Conservation (phyloP, 1,140 invertebrate species). For the Acromyrmex charruanus region DNA sequence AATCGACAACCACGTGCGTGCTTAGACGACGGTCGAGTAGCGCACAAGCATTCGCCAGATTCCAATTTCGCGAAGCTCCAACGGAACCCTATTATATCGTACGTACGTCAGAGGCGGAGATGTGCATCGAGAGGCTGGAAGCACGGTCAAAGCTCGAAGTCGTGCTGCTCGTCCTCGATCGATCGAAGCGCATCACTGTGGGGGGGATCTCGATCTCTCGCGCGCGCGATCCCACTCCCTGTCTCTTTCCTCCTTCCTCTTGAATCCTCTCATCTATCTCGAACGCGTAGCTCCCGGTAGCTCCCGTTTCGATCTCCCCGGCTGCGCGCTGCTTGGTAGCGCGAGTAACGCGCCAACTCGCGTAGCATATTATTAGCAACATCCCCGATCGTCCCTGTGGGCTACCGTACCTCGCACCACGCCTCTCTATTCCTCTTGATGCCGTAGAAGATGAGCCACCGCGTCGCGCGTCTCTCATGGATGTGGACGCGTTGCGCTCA, state of each 20-base stretch:
- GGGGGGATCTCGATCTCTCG: constrained; percentile 58
- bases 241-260: neutral
- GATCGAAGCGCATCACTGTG: constrained; percentile 61
- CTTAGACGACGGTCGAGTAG: constrained; percentile 32
- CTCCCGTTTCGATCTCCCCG: constrained; percentile 64
- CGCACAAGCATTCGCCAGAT: constrained; percentile 68
- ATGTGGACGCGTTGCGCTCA: constrained; percentile 31
- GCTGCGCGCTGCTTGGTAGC: constrained; percentile 70
- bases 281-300: constrained; percentile 40
- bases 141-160: constrained; percentile 70
- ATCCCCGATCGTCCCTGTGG: constrained; percentile 71
- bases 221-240: constrained; percentile 8
- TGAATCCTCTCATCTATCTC: constrained; percentile 61
- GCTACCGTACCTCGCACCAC: constrained; percentile 70
- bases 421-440: constrained; percentile 53
- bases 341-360: constrained; percentile 78
- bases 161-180: constrained; percentile 54
- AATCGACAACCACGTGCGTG: constrained; percentile 50
- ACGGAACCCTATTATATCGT: constrained; percentile 61
- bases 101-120: constrained; percentile 68
- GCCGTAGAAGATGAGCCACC: constrained; percentile 17
- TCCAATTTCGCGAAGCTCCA: constrained; percentile 69
- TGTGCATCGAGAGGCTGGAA: constrained; percentile 39
- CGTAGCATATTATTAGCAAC: constrained; percentile 79
- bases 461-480: constrained; percentile 40